Base-by-base conservation (phyloP, 2,113 vertebrate genomes). In the Cavia porcellus region DNA sequence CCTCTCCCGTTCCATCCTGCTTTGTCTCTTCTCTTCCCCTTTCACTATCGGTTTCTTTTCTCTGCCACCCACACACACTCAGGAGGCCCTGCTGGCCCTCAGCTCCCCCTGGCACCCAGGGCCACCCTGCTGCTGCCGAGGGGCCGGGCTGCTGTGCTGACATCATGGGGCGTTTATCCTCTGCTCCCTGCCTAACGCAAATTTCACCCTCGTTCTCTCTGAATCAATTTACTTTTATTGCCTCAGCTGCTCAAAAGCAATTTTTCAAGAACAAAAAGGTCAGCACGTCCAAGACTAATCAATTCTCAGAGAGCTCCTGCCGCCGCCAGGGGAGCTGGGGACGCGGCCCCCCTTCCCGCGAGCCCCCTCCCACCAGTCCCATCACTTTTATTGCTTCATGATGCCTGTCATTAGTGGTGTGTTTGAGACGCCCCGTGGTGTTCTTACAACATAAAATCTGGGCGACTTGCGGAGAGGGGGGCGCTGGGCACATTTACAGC, bases 151-250 rank as follows among this genome's bases (percentile, higher is more conserved):
- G 38, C 62, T 6, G 59, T 35, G 89, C 96, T 82, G 92, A 91
- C 77, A 55, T 92, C 97, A 93, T 11, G 1, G 72, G 68, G 70
- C 80, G 35, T 90, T 92, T 89, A 59, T 77, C 91, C 28, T 38
- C 66, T 12, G 61, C 96, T 90, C 95, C 96, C 87, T 2, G 32
- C 89, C 95, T 11, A 90, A 87, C 97, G 94, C 97, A 96, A 86
- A 38, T 96, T 70, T 95, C 97, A 98, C 66, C 98, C 94, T 96
- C 85, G 24, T 94, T 96, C 75, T 15, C 97, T 96, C 95, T 0
- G 7, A 96, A 96, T 86, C 68, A 88, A 98, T 98, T 98, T 97
- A 90, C 97, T 97, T 98, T 97, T 96, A 96, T 95, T 93, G 88
- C 81, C 93, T 96, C 91, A 95, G 97, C 95, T 2, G 77, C 98